A percentile compares a stretch with the other conserved stretches of the same genome.
These are phyloP conservation scores for Pollenia griseotomentosa DNA, from an alignment of 2,888 invertebrate species.

Conservation along the genomic window DNA sequence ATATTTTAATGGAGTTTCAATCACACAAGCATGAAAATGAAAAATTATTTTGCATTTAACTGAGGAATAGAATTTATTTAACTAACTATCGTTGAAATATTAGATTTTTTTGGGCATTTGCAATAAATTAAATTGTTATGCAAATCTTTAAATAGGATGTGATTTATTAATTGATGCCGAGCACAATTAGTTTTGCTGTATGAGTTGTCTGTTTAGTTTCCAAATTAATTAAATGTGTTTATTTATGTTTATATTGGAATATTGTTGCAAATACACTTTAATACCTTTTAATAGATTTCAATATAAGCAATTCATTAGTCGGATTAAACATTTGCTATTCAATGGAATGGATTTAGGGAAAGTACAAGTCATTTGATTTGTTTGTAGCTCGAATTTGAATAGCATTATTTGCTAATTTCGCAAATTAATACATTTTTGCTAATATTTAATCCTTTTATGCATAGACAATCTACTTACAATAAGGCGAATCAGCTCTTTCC, in stretches of 20 bases:
- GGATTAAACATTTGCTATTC: constrained; percentile 9
- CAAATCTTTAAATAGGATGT: too few species aligned
- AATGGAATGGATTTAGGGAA: neutral
- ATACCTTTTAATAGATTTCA: constrained; percentile 26
- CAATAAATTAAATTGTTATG: too few species aligned
- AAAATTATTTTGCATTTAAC: constrained; percentile 34
- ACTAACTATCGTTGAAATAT: neutral
- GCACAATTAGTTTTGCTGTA: neutral
- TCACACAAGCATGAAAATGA: constrained; percentile 30
- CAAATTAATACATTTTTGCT: too few species aligned
- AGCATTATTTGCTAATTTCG: neutral
- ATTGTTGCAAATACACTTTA: neutral
- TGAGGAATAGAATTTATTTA: neutral
- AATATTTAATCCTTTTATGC: too few species aligned
- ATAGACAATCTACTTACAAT: too few species aligned
- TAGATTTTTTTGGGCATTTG: neutral
- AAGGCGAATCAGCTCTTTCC: too few species aligned
- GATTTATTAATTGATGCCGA: too few species aligned
- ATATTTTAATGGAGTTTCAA: constrained; percentile 54
- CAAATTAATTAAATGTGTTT: constrained; percentile 10
- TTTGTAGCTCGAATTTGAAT: neutral
- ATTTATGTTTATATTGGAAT: neutral
- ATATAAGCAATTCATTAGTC: constrained; percentile 37
- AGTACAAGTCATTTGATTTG: neutral
- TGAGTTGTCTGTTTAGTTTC: neutral